Evolutionary conservation across 2,113 vertebrate genomes (phyloP).

Genomic region (Nipponia nippon): DNA sequence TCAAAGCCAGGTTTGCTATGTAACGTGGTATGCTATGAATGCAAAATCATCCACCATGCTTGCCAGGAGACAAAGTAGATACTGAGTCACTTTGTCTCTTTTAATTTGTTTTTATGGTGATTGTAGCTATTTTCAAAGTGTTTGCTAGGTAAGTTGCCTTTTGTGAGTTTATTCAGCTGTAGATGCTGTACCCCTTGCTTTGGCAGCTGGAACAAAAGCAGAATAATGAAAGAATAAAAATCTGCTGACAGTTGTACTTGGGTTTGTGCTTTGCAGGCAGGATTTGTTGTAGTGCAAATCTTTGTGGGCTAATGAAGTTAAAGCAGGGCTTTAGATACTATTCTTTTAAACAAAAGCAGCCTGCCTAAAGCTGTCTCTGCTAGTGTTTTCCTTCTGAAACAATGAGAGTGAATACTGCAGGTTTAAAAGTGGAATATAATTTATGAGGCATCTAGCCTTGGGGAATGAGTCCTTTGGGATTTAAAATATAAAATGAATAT

Average conservation of each 20-base stretch:
- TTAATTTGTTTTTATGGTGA: neutral
- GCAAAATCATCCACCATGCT: neutral
- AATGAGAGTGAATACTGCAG: neutral
- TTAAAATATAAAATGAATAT: conserved; percentile 44
- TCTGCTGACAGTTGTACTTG: neutral
- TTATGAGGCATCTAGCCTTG: neutral
- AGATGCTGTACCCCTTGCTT: neutral
- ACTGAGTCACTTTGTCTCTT: neutral
- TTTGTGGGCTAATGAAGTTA: neutral
- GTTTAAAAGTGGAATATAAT: conserved; percentile 33
- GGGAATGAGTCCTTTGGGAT: neutral
- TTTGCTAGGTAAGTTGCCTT: neutral
- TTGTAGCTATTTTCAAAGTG: neutral
- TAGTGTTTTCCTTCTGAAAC: neutral
- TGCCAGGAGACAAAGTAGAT: neutral
- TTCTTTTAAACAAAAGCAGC: neutral
- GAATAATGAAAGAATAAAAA: conserved; percentile 10
- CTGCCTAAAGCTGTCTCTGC: neutral
- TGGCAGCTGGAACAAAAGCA: neutral
- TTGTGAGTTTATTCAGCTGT: neutral
- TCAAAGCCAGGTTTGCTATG: neutral
- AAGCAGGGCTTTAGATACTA: neutral
- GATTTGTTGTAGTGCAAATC: neutral
- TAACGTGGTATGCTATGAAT: neutral
- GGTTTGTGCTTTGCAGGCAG: neutral